phyloP scores from a whole-genome alignment of 2,888 invertebrate species.

The Microchrysa polita region DNA sequence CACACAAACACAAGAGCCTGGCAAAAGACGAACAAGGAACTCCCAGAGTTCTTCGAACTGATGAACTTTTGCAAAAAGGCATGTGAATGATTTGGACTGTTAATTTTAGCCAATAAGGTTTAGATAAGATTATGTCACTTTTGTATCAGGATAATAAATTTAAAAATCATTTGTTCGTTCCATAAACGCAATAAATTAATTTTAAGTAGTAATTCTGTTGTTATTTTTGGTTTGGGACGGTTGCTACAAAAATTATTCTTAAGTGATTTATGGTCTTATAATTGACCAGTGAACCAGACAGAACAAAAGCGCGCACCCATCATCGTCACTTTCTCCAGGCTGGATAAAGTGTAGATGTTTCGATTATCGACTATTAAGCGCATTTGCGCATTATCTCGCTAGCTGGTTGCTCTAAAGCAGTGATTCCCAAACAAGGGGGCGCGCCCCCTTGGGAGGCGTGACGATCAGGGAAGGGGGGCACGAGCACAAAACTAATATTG shows the following conservation, averaged over 20 bases:
- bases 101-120: neutral
- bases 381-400: too few species aligned
- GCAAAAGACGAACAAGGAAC: neutral
- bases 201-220: too few species aligned
- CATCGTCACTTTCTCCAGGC: neutral
- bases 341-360: too few species aligned
- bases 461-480: too few species aligned
- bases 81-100: too few species aligned
- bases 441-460: too few species aligned
- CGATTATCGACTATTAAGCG: too few species aligned
- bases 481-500: too few species aligned
- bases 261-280: conserved; percentile 36
- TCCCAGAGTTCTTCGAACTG: neutral
- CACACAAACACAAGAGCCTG: neutral
- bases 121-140: neutral
- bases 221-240: conserved; percentile 5
- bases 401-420: too few species aligned
- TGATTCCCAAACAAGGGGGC: too few species aligned
- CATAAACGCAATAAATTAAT: conserved; percentile 5
- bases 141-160: neutral
- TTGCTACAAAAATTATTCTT: neutral
- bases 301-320: conserved; percentile 34
- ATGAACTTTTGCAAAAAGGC: neutral
- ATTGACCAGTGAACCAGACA: conserved; percentile 10
- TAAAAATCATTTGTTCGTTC: neutral